phyloP scores from a whole-genome alignment of 92 coral and sea anemone species.

The Epizoanthus rinbou region DNA sequence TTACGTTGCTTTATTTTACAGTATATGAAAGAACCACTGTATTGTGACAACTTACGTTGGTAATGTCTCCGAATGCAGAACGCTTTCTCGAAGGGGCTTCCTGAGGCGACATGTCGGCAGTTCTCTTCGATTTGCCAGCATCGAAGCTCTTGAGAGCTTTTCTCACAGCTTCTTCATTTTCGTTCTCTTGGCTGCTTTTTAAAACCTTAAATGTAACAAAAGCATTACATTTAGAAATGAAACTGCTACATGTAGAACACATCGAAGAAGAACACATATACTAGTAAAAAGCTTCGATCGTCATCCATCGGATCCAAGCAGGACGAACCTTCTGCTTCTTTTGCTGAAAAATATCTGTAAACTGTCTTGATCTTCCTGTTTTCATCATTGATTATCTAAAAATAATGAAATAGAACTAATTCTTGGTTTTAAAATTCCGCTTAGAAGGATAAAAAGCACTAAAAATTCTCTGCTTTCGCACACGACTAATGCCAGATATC shows the following conservation, averaged over 20 bases:
- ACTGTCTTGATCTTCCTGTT: conserved; percentile 62
- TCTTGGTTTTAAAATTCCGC: not conserved
- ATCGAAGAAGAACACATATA: not conserved
- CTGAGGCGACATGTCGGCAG: conserved; percentile 78
- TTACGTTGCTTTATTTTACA: no score
- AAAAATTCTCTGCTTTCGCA: not conserved
- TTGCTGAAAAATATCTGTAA: conserved; percentile 48
- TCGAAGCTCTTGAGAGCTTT: conserved; percentile 52
- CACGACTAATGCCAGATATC: not conserved
- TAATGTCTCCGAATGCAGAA: conserved; percentile 94
- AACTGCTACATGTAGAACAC: not conserved
- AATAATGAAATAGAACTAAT: not conserved
- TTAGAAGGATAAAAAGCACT: not conserved
- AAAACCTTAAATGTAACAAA: conserved; percentile 41
- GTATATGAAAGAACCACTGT: no score
- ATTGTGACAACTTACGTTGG: conserved; percentile 70
- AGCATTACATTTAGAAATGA: not conserved
- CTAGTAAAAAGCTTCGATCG: not conserved
- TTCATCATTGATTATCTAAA: conserved; percentile 61
- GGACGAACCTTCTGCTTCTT: conserved; percentile 60
- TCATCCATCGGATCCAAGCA: not conserved
- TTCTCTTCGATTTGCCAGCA: conserved; percentile 76
- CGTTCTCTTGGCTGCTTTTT: conserved; percentile 47
- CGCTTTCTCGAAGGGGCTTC: conserved; percentile 87
- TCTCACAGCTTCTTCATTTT: conserved; percentile 52